Base-by-base conservation (phyloP, 2,113 vertebrate genomes). In the Macrotis lagotis region DNA sequence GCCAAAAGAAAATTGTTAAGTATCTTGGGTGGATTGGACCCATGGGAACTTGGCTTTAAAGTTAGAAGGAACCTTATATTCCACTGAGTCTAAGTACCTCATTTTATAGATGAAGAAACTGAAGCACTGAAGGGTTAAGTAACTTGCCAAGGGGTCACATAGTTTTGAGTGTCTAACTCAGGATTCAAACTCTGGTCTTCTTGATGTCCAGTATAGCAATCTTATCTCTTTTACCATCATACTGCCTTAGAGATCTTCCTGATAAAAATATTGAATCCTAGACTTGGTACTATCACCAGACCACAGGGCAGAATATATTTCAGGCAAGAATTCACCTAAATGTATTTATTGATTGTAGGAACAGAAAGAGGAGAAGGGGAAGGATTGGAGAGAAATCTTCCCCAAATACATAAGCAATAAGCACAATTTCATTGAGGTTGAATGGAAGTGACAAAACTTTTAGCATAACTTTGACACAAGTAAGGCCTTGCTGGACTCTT, bases 401-500 rank as follows among this genome's bases (percentile, higher is more conserved):
- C 26, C 59, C 24, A 51, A 2, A 52, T 24, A 52, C 22, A 97
- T 91, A 51, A 50, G 96, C 90, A 96, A 91, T 55, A 93, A 95
- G 92, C 94, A 93, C 74, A 91, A 96, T 93, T 97, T 97, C 96
- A 90, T 74, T 97, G 97, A 97, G 96, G 94, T 11, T 97, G 47
- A 89, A 91, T 53, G 92, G 55, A 47, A 53, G 44, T 93, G 91
- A 31, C 50, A 48, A 48, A 92, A 51, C 66, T 74, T 74, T 74
- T n/a, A 37, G 6, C 4, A 74, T n/a, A 19, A 66, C 59, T 55
- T 55, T 74, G 59, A 74, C 11, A n/a, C 66, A 22, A 74, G 16
- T 6, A n/a, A 74, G 66, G 19, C 14, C 28, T 74, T 37, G 4
- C 37, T 74, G 16, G 37, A 74, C 19, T 74, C 37, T 74, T 74